Evolutionary conservation across 2,113 vertebrate species (phyloP).

Genomic region (Cyanoderma ruficeps): DNA sequence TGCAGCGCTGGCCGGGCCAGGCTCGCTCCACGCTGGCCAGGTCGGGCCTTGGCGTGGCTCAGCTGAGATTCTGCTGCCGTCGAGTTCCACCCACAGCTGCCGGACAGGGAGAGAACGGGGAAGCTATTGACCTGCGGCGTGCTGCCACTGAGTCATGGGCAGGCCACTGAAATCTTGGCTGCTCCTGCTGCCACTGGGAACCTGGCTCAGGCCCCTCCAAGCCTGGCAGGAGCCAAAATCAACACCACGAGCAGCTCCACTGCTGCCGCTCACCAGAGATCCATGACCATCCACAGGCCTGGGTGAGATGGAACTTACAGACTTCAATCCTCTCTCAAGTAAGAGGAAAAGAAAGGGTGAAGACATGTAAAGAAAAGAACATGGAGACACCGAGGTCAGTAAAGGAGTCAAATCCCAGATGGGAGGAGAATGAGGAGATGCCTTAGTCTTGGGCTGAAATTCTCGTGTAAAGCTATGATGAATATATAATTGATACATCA

Average conservation of each 20-base stretch:
- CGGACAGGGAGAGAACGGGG: not conserved
- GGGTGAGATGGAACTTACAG: not conserved
- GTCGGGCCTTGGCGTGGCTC: too few relatives aligned
- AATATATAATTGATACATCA: not conserved
- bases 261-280: not conserved
- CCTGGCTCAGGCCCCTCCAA: not conserved
- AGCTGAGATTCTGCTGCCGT: not conserved
- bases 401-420: not conserved
- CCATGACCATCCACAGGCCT: not conserved
- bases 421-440: not conserved
- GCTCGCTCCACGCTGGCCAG: not conserved
- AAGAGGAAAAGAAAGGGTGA: not conserved
- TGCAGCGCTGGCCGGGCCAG: too few relatives aligned
- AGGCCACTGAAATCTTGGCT: not conserved
- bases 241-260: not conserved
- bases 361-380: not conserved
- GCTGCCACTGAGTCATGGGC: not conserved
- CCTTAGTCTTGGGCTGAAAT: not conserved
- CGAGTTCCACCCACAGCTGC: not conserved
- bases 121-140: fast-evolving
- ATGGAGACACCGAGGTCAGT: not conserved
- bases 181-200: not conserved
- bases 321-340: too few relatives aligned
- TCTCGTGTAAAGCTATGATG: not conserved
- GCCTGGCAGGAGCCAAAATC: fast-evolving